Conservation (phyloP, 2,113 vertebrate species). For the Passerina amoena region DNA sequence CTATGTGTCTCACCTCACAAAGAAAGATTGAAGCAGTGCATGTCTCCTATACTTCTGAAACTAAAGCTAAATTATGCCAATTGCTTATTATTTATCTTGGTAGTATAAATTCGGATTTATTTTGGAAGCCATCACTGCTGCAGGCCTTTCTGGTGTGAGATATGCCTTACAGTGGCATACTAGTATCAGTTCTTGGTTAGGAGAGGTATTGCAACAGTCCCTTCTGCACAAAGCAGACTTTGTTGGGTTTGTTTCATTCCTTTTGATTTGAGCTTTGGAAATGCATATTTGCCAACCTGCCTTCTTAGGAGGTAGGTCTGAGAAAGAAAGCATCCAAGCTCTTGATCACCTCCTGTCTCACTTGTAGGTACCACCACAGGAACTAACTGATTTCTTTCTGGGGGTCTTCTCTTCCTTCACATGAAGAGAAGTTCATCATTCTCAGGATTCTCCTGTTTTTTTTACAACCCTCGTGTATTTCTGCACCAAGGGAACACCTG, state of each 20-base stretch:
- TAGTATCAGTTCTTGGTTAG: not conserved
- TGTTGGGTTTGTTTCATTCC: not conserved
- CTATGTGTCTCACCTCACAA: not conserved
- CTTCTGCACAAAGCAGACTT: not conserved
- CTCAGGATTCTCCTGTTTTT: not conserved
- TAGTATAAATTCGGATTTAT: not conserved
- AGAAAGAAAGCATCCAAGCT: not conserved
- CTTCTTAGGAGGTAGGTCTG: not conserved
- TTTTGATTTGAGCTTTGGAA: not conserved
- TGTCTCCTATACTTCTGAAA: not conserved
- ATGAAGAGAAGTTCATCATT: not conserved
- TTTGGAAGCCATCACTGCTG: not conserved
- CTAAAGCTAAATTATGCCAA: not conserved
- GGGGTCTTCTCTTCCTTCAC: not conserved
- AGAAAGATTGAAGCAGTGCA: not conserved
- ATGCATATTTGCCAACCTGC: rapidly evolving
- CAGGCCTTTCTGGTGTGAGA: not conserved
- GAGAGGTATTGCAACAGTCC: not conserved
- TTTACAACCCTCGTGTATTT: not conserved
- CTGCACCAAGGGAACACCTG: not conserved
- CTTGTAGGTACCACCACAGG: not conserved
- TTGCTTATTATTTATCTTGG: not conserved
- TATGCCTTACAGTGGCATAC: not conserved
- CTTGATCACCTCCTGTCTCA: not conserved
- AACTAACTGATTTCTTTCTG: not conserved